Base-by-base conservation (phyloP, 2,888 invertebrate species). In the Agriopis aurantiaria region DNA sequence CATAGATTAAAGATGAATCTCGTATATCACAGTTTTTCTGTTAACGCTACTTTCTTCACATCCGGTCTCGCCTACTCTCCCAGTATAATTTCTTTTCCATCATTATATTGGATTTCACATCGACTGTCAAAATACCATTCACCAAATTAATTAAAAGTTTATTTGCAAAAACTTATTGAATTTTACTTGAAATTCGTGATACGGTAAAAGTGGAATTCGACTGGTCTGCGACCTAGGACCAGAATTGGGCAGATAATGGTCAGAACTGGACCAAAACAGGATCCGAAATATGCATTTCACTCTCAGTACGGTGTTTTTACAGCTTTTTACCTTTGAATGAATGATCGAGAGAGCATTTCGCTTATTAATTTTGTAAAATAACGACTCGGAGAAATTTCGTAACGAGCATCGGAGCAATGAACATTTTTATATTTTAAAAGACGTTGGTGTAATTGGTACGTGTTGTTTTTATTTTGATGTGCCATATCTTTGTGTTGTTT, bases 201-300 rank as follows among this genome's bases (percentile, higher is more conserved):
- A 60, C 40, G 77, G 80, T 78, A 81, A 82, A 81, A 80, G 82
- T 81, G 83, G 80, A 74, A 81, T 80, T 72, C 62, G 69, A 80
- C 77, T 73, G 71, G 81, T 79, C 46, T 73, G 46, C 79, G 78
- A 78, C 79, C 80, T 81, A 84, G 83, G 76, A 71, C 80, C 74
- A 74, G 68, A 80, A 78, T 79, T 75, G 83, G 77, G 60, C 67
- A 64, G 71, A 75, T 79, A 80, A 82, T 82, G 73, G 78, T 73
- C 73, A 75, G 63, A 61, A 61, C 40, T 66, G 58, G 62, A 23
- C 53, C 43, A 59, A 71, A 78, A 79, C 80, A 75, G 77, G 79
- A 78, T 73, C 72, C 68, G 65, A 75, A 77, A 72, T 71, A 80
- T 75, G 75, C 78, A 80, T 81, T 86, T 86, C 86, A 85, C 84